These are phyloP conservation scores for Pseudomyrmex sp. DNA, from an alignment of 1,140 invertebrate species.

Conservation along the genomic window DNA sequence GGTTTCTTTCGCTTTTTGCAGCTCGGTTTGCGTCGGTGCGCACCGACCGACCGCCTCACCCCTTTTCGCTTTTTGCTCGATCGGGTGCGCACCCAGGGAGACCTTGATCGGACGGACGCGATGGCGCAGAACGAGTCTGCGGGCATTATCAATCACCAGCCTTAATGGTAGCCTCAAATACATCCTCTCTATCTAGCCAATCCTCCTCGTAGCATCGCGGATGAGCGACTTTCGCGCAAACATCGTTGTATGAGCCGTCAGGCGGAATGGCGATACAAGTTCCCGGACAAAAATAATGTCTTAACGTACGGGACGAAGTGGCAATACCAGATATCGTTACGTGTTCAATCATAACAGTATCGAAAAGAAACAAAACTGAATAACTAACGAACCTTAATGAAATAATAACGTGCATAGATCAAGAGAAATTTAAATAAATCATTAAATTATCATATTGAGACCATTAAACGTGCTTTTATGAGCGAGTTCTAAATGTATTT, in stretches of 20 bases:
- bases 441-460: background rate
- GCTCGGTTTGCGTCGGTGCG: slow-evolving; percentile 66
- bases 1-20: slow-evolving; percentile 70
- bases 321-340: slow-evolving; percentile 38
- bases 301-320: slow-evolving; percentile 25
- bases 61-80: slow-evolving; percentile 75
- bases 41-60: slow-evolving; percentile 52
- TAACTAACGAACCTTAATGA: background rate
- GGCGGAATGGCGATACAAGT: slow-evolving; percentile 14
- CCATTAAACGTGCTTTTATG: background rate
- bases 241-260: slow-evolving; percentile 37
- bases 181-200: slow-evolving; percentile 80
- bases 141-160: slow-evolving; percentile 81
- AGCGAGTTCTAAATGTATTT: background rate
- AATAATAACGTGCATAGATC: background rate
- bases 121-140: slow-evolving; percentile 80
- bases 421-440: background rate
- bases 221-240: slow-evolving; percentile 58
- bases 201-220: slow-evolving; percentile 63
- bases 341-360: slow-evolving; percentile 14
- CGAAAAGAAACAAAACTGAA: background rate
- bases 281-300: slow-evolving; percentile 28
- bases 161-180: slow-evolving; percentile 82
- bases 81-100: slow-evolving; percentile 70
- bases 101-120: slow-evolving; percentile 77